Evolutionary conservation across 2,797 vertebrate species (phyloP).

Genomic region (Lerista edwardsae): DNA sequence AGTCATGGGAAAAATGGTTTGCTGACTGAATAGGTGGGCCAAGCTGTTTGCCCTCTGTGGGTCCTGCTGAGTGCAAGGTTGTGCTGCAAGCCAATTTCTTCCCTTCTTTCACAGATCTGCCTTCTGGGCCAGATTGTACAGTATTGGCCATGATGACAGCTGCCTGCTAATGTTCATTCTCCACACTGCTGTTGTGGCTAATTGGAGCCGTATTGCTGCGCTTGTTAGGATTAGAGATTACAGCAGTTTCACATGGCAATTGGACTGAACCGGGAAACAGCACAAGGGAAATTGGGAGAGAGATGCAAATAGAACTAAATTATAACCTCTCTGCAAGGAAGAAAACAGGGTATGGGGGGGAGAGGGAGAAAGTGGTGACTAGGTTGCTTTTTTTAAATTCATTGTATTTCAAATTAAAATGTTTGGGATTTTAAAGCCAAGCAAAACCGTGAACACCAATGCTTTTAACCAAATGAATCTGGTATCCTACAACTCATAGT

Average conservation of each 20-base stretch:
- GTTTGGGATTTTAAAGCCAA: background rate
- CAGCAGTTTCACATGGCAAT: slow-evolving; percentile 22
- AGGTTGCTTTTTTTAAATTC: background rate
- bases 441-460: background rate
- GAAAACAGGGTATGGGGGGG: background rate
- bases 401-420: background rate
- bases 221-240: slow-evolving; percentile 51
- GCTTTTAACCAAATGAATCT: background rate
- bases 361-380: background rate
- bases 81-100: background rate
- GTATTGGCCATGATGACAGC: background rate
- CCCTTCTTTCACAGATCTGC: accelerated
- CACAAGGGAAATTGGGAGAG: slow-evolving; percentile 40
- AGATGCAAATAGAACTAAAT: slow-evolving; percentile 52
- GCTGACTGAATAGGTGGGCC: too few species aligned
- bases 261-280: slow-evolving; percentile 20
- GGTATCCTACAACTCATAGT: background rate
- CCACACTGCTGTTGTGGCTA: slow-evolving; percentile 34
- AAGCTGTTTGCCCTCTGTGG: too few species aligned
- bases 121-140: slow-evolving; percentile 21
- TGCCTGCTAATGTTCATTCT: slow-evolving; percentile 12
- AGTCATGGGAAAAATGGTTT: too few species aligned
- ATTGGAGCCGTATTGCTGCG: slow-evolving; percentile 39
- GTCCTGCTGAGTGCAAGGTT: too few species aligned
- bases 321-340: slow-evolving; percentile 23